Evolutionary conservation across 1,140 invertebrate species (phyloP).

Genomic region (Caenorhabditis latens): DNA sequence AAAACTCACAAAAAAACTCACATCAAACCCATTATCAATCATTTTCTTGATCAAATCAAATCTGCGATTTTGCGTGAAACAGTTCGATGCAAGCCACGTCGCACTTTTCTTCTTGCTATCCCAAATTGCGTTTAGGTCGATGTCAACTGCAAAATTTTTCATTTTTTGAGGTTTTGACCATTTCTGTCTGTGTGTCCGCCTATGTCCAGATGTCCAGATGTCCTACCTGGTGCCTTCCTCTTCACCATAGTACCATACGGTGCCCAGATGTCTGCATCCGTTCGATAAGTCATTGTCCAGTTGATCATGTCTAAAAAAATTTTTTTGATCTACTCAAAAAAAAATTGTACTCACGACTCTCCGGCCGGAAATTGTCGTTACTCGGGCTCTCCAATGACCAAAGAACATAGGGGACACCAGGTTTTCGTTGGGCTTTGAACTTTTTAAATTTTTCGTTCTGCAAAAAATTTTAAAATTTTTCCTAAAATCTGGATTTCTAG

Average conservation of each 20-base stretch:
- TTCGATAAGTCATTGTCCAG: constrained; percentile 66
- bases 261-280: constrained; percentile 63
- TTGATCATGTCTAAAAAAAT: constrained; percentile 61
- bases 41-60: constrained; percentile 80
- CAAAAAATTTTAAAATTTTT: neutral
- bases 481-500: too few species aligned
- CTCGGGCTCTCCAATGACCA: constrained; percentile 62
- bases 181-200: too few species aligned
- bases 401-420: constrained; percentile 55
- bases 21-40: constrained; percentile 80
- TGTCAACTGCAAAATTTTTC: constrained; percentile 1
- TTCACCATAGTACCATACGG: constrained; percentile 60
- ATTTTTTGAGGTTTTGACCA: too few species aligned
- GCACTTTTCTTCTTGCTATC: constrained; percentile 57
- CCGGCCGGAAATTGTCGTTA: constrained; percentile 61
- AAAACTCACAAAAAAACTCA: constrained; percentile 72
- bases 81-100: constrained; percentile 83
- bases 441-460: neutral
- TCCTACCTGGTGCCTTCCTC: neutral
- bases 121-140: constrained; percentile 59
- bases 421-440: constrained; percentile 21
- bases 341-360: constrained; percentile 45
- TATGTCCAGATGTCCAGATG: neutral
- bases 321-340: neutral
- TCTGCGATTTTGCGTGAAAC: constrained; percentile 80